A percentile compares a stretch with the other conserved stretches of the same genome.
Evolutionary conservation across 1,140 invertebrate genomes (phyloP).

Genomic region (Scaptodrosophila lebanonensis): DNA sequence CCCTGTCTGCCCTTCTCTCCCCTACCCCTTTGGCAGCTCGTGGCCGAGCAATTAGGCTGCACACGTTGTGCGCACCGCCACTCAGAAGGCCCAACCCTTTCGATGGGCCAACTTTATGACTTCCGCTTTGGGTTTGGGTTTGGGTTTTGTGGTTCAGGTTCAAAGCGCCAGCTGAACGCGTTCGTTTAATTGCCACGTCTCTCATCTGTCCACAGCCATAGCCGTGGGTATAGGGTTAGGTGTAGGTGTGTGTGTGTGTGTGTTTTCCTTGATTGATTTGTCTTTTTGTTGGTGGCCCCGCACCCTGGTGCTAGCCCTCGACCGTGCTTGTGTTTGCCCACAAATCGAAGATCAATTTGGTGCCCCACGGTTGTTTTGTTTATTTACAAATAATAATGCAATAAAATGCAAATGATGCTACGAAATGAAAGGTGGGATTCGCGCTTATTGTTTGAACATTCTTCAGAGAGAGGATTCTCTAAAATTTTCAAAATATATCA

Average conservation of each 20-base stretch:
- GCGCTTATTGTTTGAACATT: no score
- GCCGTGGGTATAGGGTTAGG: background rate
- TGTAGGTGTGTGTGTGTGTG: conserved; percentile 12
- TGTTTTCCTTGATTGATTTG: conserved; percentile 58
- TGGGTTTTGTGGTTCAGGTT: background rate
- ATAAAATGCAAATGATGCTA: conserved; percentile 40
- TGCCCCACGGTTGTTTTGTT: conserved; percentile 23
- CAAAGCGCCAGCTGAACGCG: conserved; percentile 1
- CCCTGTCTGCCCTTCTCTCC: no score
- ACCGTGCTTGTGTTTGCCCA: background rate
- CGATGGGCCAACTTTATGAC: conserved; percentile 44
- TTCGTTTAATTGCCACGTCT: conserved; percentile 46
- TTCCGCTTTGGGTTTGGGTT: conserved; percentile 50
- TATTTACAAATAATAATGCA: conserved; percentile 65
- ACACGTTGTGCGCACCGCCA: conserved; percentile 20
- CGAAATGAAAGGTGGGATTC: no score
- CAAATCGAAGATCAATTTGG: conserved; percentile 10
- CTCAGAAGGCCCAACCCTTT: conserved; percentile 49
- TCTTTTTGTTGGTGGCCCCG: conserved; percentile 9
- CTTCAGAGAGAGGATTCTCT: no score
- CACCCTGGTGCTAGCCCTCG: background rate
- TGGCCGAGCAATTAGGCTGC: conserved; percentile 59
- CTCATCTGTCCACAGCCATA: background rate
- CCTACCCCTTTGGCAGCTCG: no score
- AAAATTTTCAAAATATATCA: no score